Conservation (phyloP, 2,113 vertebrate species). For the Oreochromis aureus region DNA sequence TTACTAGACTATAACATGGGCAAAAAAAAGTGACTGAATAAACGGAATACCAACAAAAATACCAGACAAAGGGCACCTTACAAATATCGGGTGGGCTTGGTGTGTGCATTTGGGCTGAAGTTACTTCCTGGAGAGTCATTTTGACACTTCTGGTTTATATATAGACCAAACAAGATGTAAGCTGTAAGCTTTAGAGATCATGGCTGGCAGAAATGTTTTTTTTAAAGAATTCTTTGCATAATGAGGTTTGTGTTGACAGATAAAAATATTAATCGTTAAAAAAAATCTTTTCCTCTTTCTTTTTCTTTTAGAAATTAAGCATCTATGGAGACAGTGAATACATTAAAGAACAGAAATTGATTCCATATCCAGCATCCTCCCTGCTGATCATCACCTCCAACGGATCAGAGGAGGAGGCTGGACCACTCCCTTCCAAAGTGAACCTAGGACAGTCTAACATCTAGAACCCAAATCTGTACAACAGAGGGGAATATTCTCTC, state of each 20-base stretch:
- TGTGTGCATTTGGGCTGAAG: not conserved
- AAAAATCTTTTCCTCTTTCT: not conserved
- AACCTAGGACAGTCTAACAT: conserved; percentile 81
- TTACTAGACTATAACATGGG: not conserved
- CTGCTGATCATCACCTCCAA: conserved; percentile 83
- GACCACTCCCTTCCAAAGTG: conserved; percentile 90
- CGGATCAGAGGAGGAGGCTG: conserved; percentile 82
- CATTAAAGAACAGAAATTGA: conserved; percentile 84
- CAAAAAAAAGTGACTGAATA: not conserved
- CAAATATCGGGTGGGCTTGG: not conserved
- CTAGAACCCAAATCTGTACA: conserved; percentile 43
- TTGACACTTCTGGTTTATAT: not conserved
- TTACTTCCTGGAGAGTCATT: not conserved
- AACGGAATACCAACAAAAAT: not conserved
- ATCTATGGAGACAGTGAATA: conserved; percentile 92
- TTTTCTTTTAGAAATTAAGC: conserved; percentile 84
- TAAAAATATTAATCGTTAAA: not conserved
- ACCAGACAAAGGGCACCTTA: not conserved
- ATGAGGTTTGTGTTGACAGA: not conserved
- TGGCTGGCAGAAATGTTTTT: not conserved
- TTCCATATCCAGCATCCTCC: conserved; percentile 82
- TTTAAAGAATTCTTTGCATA: not conserved
- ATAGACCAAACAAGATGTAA: not conserved
- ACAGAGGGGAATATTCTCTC: not conserved
- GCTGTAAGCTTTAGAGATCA: not conserved